Base-by-base conservation (phyloP, 2,113 vertebrate species). In the Chroicocephalus ridibundus region DNA sequence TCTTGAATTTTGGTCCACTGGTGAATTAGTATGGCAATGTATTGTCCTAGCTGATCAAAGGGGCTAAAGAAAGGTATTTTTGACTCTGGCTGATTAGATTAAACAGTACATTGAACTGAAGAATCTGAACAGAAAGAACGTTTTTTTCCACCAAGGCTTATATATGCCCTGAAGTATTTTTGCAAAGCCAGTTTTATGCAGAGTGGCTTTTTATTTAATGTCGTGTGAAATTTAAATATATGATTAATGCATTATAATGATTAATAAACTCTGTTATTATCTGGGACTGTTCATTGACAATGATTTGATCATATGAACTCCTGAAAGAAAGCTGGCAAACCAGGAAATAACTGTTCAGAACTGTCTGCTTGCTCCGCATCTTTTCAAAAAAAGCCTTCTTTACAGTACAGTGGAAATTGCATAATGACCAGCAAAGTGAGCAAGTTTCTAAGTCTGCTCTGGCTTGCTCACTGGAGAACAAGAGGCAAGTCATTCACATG, bases 201-300 rank as follows among this genome's bases (percentile, higher is more conserved):
- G 46, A 76, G 32, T 86, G 61, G 3, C 11, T 88, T 95, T 93
- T 92, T 83, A 58, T 81, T 90, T 90, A 77, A 90, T 78, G 54
- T 83, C n/a, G 46, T 21, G 3, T 92, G 46, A 94, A 94, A 88
- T 88, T 86, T 90, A 92, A 90, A 76, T 88, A 57, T 49, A 81
- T 70, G 24, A 78, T 78, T 80, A 83, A 68, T 92, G 76, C 71
- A 82, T 92, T 93, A 44, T 64, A 88, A 88, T 62, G 6, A 93
- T 92, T 85, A 90, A 86, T 93, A 93, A 91, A 83, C 62, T 91
- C n/a, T 62, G 24, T 40, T 88, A 65, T 83, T 94, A 36, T 86
- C 54, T 85, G 54, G 17, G 21, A 69, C 68, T 83, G 19, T 54
- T 84, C 55, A 46, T 62, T 32, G 46, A 82, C 80, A 88, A 36